Percentiles rank a stretch among this genome's conserved stretches.
phyloP scores from a whole-genome alignment of 2,797 vertebrate genomes.

The Squalus acanthias region DNA sequence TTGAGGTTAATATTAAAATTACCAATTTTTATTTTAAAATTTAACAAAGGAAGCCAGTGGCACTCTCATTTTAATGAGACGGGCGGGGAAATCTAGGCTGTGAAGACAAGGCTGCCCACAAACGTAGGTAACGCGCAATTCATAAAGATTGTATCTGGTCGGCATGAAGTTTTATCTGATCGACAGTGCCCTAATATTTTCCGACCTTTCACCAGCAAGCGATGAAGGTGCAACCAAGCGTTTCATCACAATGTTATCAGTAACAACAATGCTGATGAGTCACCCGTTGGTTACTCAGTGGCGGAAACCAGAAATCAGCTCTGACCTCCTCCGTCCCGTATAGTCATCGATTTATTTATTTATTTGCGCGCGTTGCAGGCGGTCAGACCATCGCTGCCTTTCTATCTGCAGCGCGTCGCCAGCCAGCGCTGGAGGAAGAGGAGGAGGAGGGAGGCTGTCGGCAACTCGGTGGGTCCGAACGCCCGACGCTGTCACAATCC shows the following conservation, averaged over 20 bases:
- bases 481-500: neutral
- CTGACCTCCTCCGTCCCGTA: neutral
- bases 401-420: neutral
- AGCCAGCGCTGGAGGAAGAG: neutral
- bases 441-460: no score
- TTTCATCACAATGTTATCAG: slow-evolving; percentile 43
- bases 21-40: neutral
- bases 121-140: neutral
- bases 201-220: slow-evolving; percentile 65
- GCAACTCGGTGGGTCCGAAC: no score
- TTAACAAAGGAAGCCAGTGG: neutral
- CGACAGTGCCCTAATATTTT: slow-evolving; percentile 56
- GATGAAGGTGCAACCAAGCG: slow-evolving; percentile 55
- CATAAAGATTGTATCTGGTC: slow-evolving; percentile 3
- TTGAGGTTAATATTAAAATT: neutral
- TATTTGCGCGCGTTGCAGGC: neutral
- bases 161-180: neutral
- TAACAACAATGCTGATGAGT: slow-evolving; percentile 34
- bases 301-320: slow-evolving; percentile 26
- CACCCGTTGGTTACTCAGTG: slow-evolving; percentile 11
- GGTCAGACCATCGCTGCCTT: neutral
- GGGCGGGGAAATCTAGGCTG: neutral
- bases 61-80: neutral
- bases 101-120: neutral
- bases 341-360: neutral